Conservation (phyloP, 2,113 vertebrate species). For the Ochotona princeps region DNA sequence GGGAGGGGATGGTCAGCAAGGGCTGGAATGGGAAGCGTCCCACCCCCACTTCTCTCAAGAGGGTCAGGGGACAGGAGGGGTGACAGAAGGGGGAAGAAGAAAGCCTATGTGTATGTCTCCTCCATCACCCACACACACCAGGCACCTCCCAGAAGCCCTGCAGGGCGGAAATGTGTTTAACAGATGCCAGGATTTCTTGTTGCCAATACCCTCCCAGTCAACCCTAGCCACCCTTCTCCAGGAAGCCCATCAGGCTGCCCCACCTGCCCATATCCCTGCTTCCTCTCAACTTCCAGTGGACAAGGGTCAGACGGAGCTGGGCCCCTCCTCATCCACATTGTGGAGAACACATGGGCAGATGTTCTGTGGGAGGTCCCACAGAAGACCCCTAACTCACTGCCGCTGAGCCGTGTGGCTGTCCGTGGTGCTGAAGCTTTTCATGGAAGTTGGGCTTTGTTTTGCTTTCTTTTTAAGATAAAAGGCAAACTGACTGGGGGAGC, state of each 20-base stretch:
- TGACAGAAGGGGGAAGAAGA: background rate
- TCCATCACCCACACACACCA: background rate
- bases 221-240: background rate
- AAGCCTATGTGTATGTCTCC: background rate
- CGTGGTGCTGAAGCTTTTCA: background rate
- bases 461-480: background rate
- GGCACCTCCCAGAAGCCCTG: background rate
- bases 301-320: background rate
- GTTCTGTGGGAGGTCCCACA: too few relatives aligned
- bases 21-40: background rate
- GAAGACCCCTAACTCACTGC: rapidly evolving
- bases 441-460: background rate
- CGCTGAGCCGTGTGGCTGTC: background rate
- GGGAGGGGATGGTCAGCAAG: background rate
- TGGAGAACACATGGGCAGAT: background rate
- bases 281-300: background rate
- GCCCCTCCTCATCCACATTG: background rate
- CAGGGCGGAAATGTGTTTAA: background rate
- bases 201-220: background rate
- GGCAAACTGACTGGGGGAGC: too few relatives aligned
- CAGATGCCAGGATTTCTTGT: background rate
- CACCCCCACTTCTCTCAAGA: too few relatives aligned
- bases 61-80: background rate
- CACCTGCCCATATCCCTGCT: background rate
- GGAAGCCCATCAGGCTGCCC: background rate